Percentiles rank a stretch among this genome's conserved stretches.
Evolutionary conservation across 1,140 invertebrate genomes (phyloP).

Genomic region (Coelopa frigida): DNA sequence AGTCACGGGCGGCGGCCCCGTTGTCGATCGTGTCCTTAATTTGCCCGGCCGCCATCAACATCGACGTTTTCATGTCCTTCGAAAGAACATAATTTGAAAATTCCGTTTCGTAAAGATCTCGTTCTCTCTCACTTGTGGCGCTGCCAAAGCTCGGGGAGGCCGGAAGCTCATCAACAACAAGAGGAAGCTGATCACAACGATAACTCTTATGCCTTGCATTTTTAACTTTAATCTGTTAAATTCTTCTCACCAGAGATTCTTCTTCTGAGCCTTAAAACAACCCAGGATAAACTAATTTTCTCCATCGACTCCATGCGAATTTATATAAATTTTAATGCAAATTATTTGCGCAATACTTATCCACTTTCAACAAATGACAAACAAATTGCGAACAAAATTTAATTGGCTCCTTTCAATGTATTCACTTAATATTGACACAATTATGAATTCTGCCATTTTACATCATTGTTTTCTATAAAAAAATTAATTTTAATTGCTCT

Average conservation of each 20-base stretch:
- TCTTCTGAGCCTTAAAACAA: background rate
- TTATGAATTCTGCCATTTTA: too few relatives aligned
- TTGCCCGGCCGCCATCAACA: constrained; percentile 22
- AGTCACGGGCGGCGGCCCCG: constrained; percentile 17
- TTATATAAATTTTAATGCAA: too few relatives aligned
- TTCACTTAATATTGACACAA: background rate
- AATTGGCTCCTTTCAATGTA: constrained; percentile 1
- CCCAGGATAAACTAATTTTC: background rate
- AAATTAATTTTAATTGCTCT: too few relatives aligned
- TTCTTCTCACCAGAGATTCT: background rate
- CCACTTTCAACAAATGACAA: too few relatives aligned
- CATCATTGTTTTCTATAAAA: too few relatives aligned
- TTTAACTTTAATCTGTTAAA: background rate
- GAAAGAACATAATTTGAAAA: background rate
- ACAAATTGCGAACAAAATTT: background rate
- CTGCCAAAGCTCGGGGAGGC: too few relatives aligned
- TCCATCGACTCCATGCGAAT: too few relatives aligned
- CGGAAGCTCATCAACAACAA: too few relatives aligned
- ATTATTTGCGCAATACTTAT: too few relatives aligned
- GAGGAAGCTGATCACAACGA: too few relatives aligned
- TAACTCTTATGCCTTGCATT: too few relatives aligned
- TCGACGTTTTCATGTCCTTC: constrained; percentile 22
- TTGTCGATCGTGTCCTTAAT: constrained; percentile 23
- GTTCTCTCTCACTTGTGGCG: background rate
- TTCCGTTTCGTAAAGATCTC: background rate